A percentile compares a stretch with the other conserved stretches of the same genome.
These are phyloP conservation scores for Busseola fusca DNA, from an alignment of 2,888 invertebrate genomes.

Conservation along the genomic window DNA sequence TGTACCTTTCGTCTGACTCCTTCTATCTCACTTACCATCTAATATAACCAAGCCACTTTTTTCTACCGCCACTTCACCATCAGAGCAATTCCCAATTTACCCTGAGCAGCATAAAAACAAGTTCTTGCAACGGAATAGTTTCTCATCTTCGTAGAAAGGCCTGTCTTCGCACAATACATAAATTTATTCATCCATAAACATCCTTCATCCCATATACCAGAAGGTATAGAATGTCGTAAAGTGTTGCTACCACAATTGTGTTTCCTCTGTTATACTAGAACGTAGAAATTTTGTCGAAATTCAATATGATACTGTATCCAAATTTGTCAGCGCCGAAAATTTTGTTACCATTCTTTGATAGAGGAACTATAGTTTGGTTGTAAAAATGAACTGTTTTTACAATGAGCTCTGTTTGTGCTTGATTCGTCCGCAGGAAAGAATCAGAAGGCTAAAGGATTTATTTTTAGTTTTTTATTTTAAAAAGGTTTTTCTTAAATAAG, in stretches of 20 bases:
- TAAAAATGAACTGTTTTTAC: slow-evolving; percentile 38
- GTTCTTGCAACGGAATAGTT: slow-evolving; percentile 50
- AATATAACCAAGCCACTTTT: slow-evolving; percentile 9
- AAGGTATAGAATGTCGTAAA: slow-evolving; percentile 60
- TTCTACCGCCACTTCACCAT: background rate
- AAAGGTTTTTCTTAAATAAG: no score
- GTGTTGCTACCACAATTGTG: slow-evolving; percentile 54
- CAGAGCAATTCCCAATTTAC: slow-evolving; percentile 34
- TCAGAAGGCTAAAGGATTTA: background rate
- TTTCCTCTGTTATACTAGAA: slow-evolving; percentile 37
- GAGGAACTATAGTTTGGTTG: slow-evolving; percentile 7
- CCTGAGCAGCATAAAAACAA: slow-evolving; percentile 30
- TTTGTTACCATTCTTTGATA: slow-evolving; percentile 32
- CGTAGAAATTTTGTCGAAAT: slow-evolving; percentile 51
- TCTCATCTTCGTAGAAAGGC: slow-evolving; percentile 53
- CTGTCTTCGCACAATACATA: slow-evolving; percentile 49
- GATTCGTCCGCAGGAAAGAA: background rate
- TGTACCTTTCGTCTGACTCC: background rate
- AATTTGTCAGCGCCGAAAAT: slow-evolving; percentile 51
- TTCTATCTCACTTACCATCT: slow-evolving; percentile 25
- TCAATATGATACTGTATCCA: slow-evolving; percentile 56
- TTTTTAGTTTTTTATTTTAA: no score
- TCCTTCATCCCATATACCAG: slow-evolving; percentile 51
- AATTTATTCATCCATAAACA: slow-evolving; percentile 60
- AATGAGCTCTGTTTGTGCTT: slow-evolving; percentile 1